These are phyloP conservation scores for Crotalus horridus DNA, from an alignment of 2,113 vertebrate genomes.

Conservation along the genomic window DNA sequence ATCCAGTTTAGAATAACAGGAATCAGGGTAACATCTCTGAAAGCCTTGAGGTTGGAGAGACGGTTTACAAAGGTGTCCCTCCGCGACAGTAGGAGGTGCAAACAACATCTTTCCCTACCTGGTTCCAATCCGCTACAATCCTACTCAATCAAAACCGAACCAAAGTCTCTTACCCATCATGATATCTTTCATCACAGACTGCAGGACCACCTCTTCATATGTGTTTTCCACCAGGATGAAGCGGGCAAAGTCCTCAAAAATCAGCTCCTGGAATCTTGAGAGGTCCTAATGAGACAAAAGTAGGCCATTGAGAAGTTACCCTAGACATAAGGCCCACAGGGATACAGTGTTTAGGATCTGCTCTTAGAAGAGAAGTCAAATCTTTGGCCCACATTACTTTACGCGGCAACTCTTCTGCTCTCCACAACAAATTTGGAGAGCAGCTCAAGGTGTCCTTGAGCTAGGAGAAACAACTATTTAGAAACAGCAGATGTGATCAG, in stretches of 20 bases:
- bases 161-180: constrained; percentile 81
- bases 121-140: neutral
- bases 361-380: neutral
- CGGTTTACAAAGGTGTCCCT: neutral
- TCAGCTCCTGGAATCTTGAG: constrained; percentile 87
- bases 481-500: neutral
- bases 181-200: constrained; percentile 93
- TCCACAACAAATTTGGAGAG: neutral
- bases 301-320: neutral
- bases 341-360: neutral
- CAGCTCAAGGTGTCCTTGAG: neutral
- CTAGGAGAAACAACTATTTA: neutral
- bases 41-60: neutral
- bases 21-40: neutral
- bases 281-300: constrained; percentile 69
- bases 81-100: neutral
- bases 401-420: neutral
- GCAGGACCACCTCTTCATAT: constrained; percentile 91
- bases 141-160: neutral
- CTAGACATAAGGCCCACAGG: neutral
- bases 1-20: neutral
- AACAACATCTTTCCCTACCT: neutral
- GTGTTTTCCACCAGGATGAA: constrained; percentile 92
- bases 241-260: constrained; percentile 91
- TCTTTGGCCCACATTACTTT: neutral